Evolutionary conservation across 1,140 invertebrate genomes (phyloP).

Genomic region (Cydia splendana): DNA sequence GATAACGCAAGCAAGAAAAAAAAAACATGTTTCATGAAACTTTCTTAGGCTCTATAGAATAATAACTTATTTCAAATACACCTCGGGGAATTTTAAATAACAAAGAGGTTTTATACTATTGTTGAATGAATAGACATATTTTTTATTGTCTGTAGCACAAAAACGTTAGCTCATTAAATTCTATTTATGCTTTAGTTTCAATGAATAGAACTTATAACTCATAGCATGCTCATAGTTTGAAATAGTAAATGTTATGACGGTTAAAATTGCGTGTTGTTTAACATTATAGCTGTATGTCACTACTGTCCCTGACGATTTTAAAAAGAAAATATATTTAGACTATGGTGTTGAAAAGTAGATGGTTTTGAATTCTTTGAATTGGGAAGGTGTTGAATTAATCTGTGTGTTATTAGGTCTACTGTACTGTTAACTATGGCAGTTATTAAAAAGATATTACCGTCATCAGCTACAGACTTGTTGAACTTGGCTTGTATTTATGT

Average conservation of each 20-base stretch:
- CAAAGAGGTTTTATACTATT: neutral
- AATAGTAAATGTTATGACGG: conserved; percentile 7
- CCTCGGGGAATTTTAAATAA: conserved; percentile 4
- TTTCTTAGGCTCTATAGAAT: conserved; percentile 3
- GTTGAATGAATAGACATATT: conserved; percentile 4
- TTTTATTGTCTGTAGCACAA: neutral
- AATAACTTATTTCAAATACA: conserved; percentile 2
- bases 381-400: neutral
- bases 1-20: no score
- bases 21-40: neutral
- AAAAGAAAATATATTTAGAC: conserved; percentile 22
- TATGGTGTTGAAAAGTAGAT: neutral
- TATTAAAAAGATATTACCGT: no score
- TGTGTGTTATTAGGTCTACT: neutral
- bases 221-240: neutral
- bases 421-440: no score
- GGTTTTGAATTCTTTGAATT: neutral
- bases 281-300: conserved; percentile 6
- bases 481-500: no score
- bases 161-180: neutral
- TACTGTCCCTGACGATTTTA: neutral
- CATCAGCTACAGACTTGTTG: no score
- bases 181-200: conserved; percentile 5
- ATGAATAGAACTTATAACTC: neutral
- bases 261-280: conserved; percentile 12